Evolutionary conservation across 2,888 invertebrate genomes (phyloP), one percentile per base, ranked within the genome.

Genomic region (Netelia inedita): DNA sequence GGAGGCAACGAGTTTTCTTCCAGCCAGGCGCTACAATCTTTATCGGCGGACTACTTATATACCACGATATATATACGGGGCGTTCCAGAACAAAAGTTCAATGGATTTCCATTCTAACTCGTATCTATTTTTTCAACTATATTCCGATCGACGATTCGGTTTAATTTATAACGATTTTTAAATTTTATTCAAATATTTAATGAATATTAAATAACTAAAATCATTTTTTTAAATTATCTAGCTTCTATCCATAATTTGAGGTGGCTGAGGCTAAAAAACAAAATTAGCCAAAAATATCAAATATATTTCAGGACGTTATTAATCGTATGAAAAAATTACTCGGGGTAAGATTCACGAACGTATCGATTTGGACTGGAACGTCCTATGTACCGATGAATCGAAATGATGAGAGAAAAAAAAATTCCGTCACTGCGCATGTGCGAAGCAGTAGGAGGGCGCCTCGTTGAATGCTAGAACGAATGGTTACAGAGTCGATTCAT

Each of bases 401-500:
- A 57, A 61, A 23, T 35, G 50, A 53, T 3, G 35, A 43, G 19
- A 66, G n/a, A 43, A 46, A 65, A 65, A 72, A 66, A 57, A 57
- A 65, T 23, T 19, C 16, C 53, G 68, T 59, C n/a, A 57, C 21
- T 57, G 28, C 21, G 50, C 35, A 16, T 21, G 68, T 23, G 79
- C 28, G 63, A 63, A 66, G 23, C 72, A 71, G 79, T 65, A 57
- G 79, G 74, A 53, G 35, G 35, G 28, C 28, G 73, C 80, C 74
- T 72, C 65, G 66, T 80, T 73, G 73, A 46, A 68, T 21, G 68
- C 80, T 73, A 73, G 73, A 75, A 75, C 74, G 61, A 79, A 74
- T 68, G 68, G 28, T 61, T 74, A 72, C 69, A 81, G 46, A 74
- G 69, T 74, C 74, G 74, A 79, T 83, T 79, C 79, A 83, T 79